Evolutionary conservation across 2,888 invertebrate species (phyloP).

Genomic region (Nemapogon koenigi): DNA sequence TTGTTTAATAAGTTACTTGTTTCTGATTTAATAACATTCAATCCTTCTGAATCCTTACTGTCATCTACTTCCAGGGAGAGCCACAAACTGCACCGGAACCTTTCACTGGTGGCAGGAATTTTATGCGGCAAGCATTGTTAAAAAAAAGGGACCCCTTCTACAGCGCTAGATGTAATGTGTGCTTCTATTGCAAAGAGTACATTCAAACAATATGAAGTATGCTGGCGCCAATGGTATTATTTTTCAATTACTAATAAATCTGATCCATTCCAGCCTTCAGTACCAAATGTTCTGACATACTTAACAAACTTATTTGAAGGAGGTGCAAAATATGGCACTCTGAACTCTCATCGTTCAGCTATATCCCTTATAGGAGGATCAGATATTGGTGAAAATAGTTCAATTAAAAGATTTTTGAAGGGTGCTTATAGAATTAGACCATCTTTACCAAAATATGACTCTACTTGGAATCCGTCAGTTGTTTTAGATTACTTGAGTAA

Average conservation of each 20-base stretch:
- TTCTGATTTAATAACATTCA: neutral
- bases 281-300: neutral
- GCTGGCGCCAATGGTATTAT: neutral
- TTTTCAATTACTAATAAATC: neutral
- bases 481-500: neutral
- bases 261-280: neutral
- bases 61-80: neutral
- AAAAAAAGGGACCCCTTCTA: too few relatives aligned
- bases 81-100: neutral
- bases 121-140: too few relatives aligned
- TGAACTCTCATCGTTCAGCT: neutral
- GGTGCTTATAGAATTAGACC: conserved; percentile 5
- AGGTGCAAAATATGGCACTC: neutral
- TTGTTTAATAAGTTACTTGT: neutral
- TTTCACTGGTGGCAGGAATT: too few relatives aligned
- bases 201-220: neutral
- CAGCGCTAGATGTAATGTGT: neutral
- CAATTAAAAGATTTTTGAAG: too few relatives aligned
- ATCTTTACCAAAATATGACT: conserved; percentile 3
- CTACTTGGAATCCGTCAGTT: neutral
- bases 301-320: neutral
- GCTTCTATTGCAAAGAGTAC: neutral
- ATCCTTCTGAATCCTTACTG: neutral
- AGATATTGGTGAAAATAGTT: too few relatives aligned
- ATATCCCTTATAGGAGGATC: too few relatives aligned